Conservation (phyloP, 2,113 vertebrate species). For the Perca schrenkii region DNA sequence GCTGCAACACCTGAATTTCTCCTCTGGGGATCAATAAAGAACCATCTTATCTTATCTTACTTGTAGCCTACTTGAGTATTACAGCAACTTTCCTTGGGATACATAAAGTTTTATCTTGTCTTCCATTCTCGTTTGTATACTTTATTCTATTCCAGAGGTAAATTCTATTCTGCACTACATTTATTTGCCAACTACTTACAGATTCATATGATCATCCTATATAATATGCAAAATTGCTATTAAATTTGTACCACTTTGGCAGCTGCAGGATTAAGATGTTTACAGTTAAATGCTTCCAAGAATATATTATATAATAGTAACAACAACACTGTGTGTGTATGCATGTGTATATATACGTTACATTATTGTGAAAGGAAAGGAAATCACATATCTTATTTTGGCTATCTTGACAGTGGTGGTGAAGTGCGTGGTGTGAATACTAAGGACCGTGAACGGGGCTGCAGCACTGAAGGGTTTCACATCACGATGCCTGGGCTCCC, state of each 20-base stretch:
- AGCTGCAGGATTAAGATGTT: background rate
- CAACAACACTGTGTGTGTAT: too few relatives aligned
- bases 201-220: background rate
- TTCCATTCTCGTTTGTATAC: background rate
- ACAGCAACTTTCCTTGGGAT: too few relatives aligned
- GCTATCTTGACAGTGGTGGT: conserved; percentile 15
- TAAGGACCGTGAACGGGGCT: conserved; percentile 27
- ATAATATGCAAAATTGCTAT: background rate
- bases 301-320: background rate
- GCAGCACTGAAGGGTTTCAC: conserved; percentile 19
- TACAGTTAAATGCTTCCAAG: background rate
- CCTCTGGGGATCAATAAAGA: too few relatives aligned
- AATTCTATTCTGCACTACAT: background rate
- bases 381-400: background rate
- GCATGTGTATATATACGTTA: too few relatives aligned
- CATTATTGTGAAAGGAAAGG: conserved; percentile 42
- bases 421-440: conserved; percentile 48
- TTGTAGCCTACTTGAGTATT: background rate
- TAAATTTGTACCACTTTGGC: background rate
- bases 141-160: background rate
- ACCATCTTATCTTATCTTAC: too few relatives aligned
- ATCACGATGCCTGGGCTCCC: background rate
- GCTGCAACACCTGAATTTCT: too few relatives aligned
- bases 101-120: too few relatives aligned
- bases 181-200: background rate